These are phyloP conservation scores for Tipula lateralis DNA, from an alignment of 2,888 invertebrate species.

Conservation along the genomic window DNA sequence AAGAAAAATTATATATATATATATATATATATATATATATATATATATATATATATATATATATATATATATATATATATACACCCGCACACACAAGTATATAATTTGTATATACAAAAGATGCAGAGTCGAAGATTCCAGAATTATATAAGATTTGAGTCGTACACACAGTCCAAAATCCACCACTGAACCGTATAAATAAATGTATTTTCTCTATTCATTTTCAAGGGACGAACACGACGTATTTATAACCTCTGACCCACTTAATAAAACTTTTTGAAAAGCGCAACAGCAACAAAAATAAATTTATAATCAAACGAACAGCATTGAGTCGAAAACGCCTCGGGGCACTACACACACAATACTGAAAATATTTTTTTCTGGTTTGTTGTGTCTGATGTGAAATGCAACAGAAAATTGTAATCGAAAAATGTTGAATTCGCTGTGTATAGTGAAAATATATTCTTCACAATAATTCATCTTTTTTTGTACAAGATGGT, in stretches of 20 bases:
- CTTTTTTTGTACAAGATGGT: no score
- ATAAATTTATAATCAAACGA: slow-evolving; percentile 33
- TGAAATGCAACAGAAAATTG: neutral
- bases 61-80: no score
- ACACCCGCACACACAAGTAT: slow-evolving; percentile 35
- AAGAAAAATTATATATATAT: slow-evolving; percentile 32
- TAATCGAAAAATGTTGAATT: neutral
- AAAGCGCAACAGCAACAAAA: slow-evolving; percentile 33
- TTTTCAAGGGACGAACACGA: slow-evolving; percentile 32
- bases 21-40: no score
- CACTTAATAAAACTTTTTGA: neutral
- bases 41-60: no score
- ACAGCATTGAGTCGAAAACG: slow-evolving; percentile 34
- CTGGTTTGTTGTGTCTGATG: neutral
- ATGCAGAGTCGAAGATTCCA: neutral
- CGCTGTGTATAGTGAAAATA: neutral
- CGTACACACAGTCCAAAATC: neutral
- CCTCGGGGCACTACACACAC: slow-evolving; percentile 35
- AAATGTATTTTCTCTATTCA: neutral
- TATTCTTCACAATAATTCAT: neutral
- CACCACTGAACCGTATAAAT: neutral
- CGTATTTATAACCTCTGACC: slow-evolving; percentile 37
- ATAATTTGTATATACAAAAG: slow-evolving; percentile 33
- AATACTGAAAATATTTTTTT: slow-evolving; percentile 25
- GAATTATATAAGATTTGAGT: neutral